Evolutionary conservation across 1,140 invertebrate species (phyloP).

Genomic region (Drosophila eugracilis): DNA sequence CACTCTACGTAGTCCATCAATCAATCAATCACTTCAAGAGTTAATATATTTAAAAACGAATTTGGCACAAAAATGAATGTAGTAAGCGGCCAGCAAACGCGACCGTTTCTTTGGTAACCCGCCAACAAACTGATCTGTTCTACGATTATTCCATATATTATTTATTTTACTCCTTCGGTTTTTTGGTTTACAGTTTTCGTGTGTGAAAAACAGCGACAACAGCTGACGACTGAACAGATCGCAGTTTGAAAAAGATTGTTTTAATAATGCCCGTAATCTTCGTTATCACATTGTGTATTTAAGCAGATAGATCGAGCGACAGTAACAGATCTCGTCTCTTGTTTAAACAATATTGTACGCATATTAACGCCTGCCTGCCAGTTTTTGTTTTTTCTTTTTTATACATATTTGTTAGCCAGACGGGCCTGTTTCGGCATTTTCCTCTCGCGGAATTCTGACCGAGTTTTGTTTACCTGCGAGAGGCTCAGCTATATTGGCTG

Average conservation of each 20-base stretch:
- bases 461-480: slow-evolving; percentile 71
- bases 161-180: slow-evolving; percentile 19
- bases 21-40: slow-evolving; percentile 30
- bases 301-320: slow-evolving; percentile 68
- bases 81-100: slow-evolving; percentile 25
- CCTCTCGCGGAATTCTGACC: slow-evolving; percentile 14
- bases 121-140: slow-evolving; percentile 38
- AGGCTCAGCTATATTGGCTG: slow-evolving; percentile 3
- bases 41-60: slow-evolving; percentile 14
- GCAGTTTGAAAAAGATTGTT: slow-evolving; percentile 15
- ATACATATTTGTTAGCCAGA: slow-evolving; percentile 18
- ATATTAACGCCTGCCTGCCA: slow-evolving; percentile 45
- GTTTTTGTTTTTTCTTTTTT: slow-evolving; percentile 15
- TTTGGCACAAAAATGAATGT: slow-evolving; percentile 9
- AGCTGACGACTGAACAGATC: slow-evolving; percentile 36
- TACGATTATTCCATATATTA: slow-evolving; percentile 22
- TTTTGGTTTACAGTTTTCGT: slow-evolving; percentile 1
- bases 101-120: slow-evolving; percentile 36
- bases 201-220: slow-evolving; percentile 31
- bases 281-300: slow-evolving; percentile 74
- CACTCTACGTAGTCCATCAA: slow-evolving; percentile 29
- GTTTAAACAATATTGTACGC: slow-evolving; percentile 48
- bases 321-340: slow-evolving; percentile 41
- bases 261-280: slow-evolving; percentile 52
- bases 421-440: slow-evolving; percentile 19